Evolutionary conservation across 2,888 invertebrate species (phyloP).

Genomic region (Alentia gelatinosa): DNA sequence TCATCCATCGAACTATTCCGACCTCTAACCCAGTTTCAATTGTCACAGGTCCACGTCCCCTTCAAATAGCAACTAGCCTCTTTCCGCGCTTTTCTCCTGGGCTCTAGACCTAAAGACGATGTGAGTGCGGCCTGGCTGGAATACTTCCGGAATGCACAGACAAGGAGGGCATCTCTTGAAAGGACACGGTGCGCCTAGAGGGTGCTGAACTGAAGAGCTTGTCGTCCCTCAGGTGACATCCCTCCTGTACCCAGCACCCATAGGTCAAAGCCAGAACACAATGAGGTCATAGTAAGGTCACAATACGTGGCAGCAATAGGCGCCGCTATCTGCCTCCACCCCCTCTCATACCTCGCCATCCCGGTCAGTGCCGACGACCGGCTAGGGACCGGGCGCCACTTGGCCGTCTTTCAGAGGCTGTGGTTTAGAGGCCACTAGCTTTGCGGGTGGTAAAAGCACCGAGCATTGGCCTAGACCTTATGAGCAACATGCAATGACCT

Average conservation of each 20-base stretch:
- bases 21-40: too few relatives aligned
- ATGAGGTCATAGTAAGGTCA: neutral
- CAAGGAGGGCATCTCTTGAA: too few relatives aligned
- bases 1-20: too few relatives aligned
- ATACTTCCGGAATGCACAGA: too few relatives aligned
- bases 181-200: too few relatives aligned
- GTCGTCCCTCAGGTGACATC: neutral
- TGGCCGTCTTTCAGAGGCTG: neutral
- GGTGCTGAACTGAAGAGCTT: neutral
- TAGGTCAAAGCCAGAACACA: neutral
- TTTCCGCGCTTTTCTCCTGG: too few relatives aligned
- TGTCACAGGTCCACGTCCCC: too few relatives aligned
- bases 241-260: neutral
- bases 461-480: too few relatives aligned
- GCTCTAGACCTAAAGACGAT: too few relatives aligned
- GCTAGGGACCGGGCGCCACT: neutral
- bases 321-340: neutral
- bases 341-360: neutral
- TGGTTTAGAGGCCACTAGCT: constrained; percentile 16
- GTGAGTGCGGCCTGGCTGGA: too few relatives aligned
- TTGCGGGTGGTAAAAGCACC: neutral
- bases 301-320: neutral
- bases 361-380: neutral
- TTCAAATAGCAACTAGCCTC: too few relatives aligned
- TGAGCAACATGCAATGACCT: too few relatives aligned